phyloP scores from a whole-genome alignment of 2,797 vertebrate genomes.

The Nannoperca australis region DNA sequence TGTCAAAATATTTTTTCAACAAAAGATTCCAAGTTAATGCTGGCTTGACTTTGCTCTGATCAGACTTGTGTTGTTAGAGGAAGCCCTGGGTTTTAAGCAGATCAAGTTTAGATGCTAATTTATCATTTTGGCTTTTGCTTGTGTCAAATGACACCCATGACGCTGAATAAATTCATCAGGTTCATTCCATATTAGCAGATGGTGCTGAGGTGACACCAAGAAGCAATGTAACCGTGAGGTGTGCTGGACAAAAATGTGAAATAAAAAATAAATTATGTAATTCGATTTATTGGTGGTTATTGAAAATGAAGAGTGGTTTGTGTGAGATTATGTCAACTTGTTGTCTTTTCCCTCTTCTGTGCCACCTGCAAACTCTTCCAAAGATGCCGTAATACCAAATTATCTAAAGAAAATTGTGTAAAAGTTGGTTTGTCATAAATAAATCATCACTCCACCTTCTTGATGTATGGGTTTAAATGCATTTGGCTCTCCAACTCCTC shows the following conservation, averaged over 20 bases:
- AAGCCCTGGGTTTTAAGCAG: neutral
- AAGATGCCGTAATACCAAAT: constrained; percentile 31
- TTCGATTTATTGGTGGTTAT: constrained; percentile 18
- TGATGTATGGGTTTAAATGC: constrained; percentile 53
- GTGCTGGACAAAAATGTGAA: constrained; percentile 19
- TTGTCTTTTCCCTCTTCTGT: neutral
- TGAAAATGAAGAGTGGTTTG: neutral
- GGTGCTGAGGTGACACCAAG: constrained; percentile 41
- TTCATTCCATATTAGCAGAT: constrained; percentile 44
- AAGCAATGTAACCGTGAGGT: constrained; percentile 32
- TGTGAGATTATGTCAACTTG: constrained; percentile 5
- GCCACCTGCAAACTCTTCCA: constrained; percentile 31
- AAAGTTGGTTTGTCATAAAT: constrained; percentile 49
- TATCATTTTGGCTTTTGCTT: constrained; percentile 21
- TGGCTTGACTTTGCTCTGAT: constrained; percentile 9
- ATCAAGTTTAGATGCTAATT: constrained; percentile 13
- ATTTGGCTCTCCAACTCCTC: constrained; percentile 61
- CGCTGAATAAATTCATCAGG: constrained; percentile 52
- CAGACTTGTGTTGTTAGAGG: neutral
- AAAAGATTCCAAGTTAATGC: neutral
- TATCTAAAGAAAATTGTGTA: constrained; percentile 27
- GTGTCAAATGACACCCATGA: constrained; percentile 26
- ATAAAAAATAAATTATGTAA: constrained; percentile 31
- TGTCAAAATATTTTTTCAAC: constrained; percentile 13
- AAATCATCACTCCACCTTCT: constrained; percentile 50